phyloP scores from a whole-genome alignment of 2,888 invertebrate species.

The Mactromeris polynyma region DNA sequence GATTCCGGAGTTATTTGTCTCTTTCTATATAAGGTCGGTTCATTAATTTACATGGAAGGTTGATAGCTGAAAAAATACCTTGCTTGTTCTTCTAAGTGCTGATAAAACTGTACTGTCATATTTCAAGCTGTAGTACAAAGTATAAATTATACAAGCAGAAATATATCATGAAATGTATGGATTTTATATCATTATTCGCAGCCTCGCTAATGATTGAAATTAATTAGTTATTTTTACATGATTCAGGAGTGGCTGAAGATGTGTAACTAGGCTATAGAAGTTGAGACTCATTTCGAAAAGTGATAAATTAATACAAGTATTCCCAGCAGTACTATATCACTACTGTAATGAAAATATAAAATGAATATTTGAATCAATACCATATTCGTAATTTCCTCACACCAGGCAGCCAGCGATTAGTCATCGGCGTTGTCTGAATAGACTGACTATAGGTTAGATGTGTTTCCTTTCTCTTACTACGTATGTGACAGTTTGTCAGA shows the following conservation, averaged over 20 bases:
- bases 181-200: background rate
- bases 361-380: constrained; percentile 22
- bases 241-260: background rate
- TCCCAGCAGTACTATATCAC: background rate
- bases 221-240: background rate
- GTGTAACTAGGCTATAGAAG: background rate
- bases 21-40: too few species aligned
- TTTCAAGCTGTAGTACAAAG: too few species aligned
- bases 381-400: constrained; percentile 19
- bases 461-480: background rate
- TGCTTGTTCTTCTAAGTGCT: too few species aligned
- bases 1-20: too few species aligned
- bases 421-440: background rate
- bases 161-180: too few species aligned
- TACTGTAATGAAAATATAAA: constrained; percentile 12
- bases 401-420: background rate
- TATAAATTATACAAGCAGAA: too few species aligned
- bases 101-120: too few species aligned
- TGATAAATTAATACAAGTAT: constrained; percentile 14
- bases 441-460: background rate
- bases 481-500: background rate
- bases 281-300: background rate
- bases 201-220: background rate
- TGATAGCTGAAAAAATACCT: too few species aligned
- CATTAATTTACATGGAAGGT: too few species aligned